Evolutionary conservation across 2,888 invertebrate genomes (phyloP).

Genomic region (Rotaria macrura): DNA sequence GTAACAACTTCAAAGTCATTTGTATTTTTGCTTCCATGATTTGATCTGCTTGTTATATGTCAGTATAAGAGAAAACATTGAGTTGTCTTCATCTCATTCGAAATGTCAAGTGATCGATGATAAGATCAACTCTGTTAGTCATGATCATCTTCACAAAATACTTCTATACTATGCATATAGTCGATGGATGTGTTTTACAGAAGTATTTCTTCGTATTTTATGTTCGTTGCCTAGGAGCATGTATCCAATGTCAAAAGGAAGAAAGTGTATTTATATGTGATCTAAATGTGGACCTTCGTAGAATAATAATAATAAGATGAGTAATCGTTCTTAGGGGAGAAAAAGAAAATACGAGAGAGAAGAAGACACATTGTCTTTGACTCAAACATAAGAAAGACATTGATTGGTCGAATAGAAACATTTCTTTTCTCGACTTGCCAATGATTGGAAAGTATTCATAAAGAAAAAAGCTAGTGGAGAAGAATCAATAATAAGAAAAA

Average conservation of each 20-base stretch:
- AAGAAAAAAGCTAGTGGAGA: not conserved
- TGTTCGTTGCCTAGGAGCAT: not conserved
- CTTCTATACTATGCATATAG: not conserved
- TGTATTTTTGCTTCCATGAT: not conserved
- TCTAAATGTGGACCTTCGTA: not conserved
- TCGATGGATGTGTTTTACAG: no score
- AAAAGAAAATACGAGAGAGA: not conserved
- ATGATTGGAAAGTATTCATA: not conserved
- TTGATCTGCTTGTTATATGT: not conserved
- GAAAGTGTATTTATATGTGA: not conserved
- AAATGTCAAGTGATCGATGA: not conserved
- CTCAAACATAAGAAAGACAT: not conserved
- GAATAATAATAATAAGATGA: not conserved
- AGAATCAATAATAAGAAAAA: not conserved
- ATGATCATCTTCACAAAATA: not conserved
- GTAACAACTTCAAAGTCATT: not conserved
- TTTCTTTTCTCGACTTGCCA: not conserved
- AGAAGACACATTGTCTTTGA: not conserved
- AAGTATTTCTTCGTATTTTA: not conserved
- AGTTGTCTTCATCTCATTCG: not conserved
- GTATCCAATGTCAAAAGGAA: not conserved
- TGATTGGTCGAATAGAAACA: not conserved
- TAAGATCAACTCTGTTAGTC: not conserved
- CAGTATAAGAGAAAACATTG: not conserved
- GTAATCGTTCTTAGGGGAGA: not conserved